These are phyloP conservation scores for Elanoides forficatus DNA, from an alignment of 2,113 vertebrate genomes.

Conservation along the genomic window DNA sequence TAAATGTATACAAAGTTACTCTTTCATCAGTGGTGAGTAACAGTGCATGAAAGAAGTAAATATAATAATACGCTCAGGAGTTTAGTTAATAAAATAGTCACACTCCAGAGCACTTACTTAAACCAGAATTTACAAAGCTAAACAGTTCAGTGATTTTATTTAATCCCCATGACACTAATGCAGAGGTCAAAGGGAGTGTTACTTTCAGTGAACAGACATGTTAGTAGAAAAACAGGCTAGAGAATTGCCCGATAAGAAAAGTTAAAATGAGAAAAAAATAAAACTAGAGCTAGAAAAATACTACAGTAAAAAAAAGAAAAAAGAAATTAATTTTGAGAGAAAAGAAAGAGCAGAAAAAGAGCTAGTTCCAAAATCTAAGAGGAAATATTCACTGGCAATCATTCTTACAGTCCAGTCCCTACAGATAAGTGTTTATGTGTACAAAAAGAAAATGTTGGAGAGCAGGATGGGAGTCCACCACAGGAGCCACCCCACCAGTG, in stretches of 20 bases:
- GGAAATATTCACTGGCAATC: background rate
- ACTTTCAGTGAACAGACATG: background rate
- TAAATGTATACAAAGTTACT: background rate
- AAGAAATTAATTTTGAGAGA: background rate
- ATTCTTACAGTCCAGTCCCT: background rate
- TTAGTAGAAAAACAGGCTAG: background rate
- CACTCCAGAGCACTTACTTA: background rate
- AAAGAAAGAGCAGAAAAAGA: background rate
- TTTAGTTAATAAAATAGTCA: background rate
- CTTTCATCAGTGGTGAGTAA: background rate
- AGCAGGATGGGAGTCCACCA: background rate
- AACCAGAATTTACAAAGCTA: background rate
- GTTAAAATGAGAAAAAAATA: background rate
- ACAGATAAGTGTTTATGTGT: background rate
- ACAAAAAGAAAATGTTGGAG: background rate
- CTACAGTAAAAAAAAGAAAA: background rate
- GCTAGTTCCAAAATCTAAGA: background rate
- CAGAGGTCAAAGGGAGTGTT: background rate
- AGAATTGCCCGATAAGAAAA: background rate
- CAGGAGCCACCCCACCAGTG: rapidly evolving
- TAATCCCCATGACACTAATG: background rate
- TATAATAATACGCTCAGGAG: background rate
- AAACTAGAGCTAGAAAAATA: background rate
- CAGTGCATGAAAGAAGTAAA: slow-evolving; percentile 1
- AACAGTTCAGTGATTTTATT: background rate